Evolutionary conservation across 2,888 invertebrate species (phyloP), one percentile per base, ranked within the genome.

Genomic region (Xestia sexstrigata): DNA sequence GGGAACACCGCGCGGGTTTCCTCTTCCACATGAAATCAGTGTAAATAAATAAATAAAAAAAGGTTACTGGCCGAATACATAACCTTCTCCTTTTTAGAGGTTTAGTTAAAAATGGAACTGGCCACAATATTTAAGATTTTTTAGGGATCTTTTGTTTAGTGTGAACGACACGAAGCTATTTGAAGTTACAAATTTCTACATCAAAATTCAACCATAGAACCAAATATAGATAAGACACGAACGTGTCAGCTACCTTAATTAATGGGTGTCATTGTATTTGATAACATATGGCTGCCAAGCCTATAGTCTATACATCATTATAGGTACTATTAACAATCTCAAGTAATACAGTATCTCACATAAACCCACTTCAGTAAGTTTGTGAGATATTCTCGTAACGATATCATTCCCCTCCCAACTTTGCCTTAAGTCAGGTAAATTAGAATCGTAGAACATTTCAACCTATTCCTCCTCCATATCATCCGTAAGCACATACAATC

Each of bases 401-500:
- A 66, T 49, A 58, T 58, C 23, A 74, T 52, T 66, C 66, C n/a
- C 47, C n/a, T 35, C 9, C 62, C 20, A 82, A 70, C 49, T 60
- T 70, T 13, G 26, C 1, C 52, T n/a, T 45, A 6, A n/a, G n/a
- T 52, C 39, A 76, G 45, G 66, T 55, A 70, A 78, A 76, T 42
- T 60, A 58, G 15, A 67, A 20, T 79, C 35, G 35, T 73, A 58
- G 26, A 63, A 52, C 55, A 26, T 62, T 47, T 58, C 30, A 26
- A n/a, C 7, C 17, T 69, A 45, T 58, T 63, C 9, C 30, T 47
- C 35, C n/a, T 60, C 60, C 26, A 70, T 62, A 62, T 65, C 49
- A 73, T 63, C 35, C 20, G 49, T 63, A 74, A 49, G 35, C 7
- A 68, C 70, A 74, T 71, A 65, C 60, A 84, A 72, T 58, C 55